Conservation (phyloP, 2,888 invertebrate genomes). For the Platycheirus albimanus region DNA sequence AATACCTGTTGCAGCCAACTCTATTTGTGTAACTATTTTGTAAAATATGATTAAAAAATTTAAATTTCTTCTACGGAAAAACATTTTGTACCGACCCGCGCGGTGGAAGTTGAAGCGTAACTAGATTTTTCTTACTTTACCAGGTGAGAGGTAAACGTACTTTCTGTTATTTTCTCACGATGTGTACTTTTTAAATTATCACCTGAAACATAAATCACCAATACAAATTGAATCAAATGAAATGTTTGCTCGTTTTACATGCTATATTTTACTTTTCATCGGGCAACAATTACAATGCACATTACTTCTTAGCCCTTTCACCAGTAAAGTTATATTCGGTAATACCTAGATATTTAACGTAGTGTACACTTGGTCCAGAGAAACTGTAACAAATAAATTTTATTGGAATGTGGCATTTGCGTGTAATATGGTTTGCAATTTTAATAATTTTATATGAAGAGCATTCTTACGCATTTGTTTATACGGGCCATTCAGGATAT, state of each 20-base stretch:
- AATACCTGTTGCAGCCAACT: not conserved
- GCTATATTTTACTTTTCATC: not conserved
- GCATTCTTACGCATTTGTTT: too few species aligned
- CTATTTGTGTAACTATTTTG: not conserved
- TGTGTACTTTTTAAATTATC: constrained; percentile 55
- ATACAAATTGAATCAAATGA: not conserved
- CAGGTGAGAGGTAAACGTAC: not conserved
- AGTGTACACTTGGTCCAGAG: too few species aligned
- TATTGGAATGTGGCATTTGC: too few species aligned
- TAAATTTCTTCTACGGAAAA: not conserved
- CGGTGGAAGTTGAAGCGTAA: constrained; percentile 1
- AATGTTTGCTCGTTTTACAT: not conserved
- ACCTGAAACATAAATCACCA: not conserved
- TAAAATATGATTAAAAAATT: constrained; percentile 10
- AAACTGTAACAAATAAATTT: too few species aligned
- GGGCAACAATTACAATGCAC: too few species aligned
- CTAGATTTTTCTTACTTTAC: not conserved
- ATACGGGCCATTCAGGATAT: too few species aligned
- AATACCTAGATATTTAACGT: too few species aligned
- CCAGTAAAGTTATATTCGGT: too few species aligned
- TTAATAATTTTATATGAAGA: too few species aligned
- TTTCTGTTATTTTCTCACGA: not conserved
- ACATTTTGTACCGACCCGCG: constrained; percentile 40
- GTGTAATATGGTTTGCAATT: too few species aligned
- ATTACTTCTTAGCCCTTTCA: too few species aligned